Evolutionary conservation across 92 coral and sea anemone species (phyloP).

Genomic region (Phenganax marumi): DNA sequence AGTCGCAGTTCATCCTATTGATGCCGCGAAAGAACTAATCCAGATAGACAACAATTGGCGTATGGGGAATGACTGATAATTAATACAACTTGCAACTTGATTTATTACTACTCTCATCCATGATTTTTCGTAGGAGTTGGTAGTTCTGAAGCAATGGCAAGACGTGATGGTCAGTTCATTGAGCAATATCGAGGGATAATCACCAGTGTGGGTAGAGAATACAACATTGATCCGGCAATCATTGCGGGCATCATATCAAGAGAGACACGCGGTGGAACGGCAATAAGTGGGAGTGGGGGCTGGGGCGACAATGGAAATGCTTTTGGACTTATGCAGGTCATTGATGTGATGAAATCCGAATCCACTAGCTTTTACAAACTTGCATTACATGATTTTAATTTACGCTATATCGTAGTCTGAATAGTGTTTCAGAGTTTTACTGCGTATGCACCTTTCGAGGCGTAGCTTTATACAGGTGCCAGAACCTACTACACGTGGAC

Average conservation of each 20-base stretch:
- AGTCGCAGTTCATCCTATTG: too few species aligned
- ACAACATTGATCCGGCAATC: background rate
- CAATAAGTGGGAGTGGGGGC: background rate
- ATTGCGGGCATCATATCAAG: constrained; percentile 10
- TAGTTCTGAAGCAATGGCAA: constrained; percentile 2
- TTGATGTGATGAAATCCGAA: too few species aligned
- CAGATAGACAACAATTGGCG: too few species aligned
- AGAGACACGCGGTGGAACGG: constrained; percentile 10
- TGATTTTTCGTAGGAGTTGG: background rate
- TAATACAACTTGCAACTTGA: too few species aligned
- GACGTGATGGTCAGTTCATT: constrained; percentile 7
- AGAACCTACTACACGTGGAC: too few species aligned
- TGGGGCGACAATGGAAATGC: constrained; percentile 13
- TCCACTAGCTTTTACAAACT: too few species aligned
- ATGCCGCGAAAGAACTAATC: too few species aligned
- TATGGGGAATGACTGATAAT: too few species aligned
- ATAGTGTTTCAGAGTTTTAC: too few species aligned
- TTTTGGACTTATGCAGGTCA: constrained; percentile 21
- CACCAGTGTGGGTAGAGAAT: constrained; percentile 2
- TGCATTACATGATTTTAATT: background rate
- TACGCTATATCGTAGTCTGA: background rate
- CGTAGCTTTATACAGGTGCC: too few species aligned
- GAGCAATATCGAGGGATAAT: background rate
- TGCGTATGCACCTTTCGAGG: too few species aligned
- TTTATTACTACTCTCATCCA: background rate